Evolutionary conservation across 2,888 invertebrate genomes (phyloP).

Genomic region (Bimastos eiseni): DNA sequence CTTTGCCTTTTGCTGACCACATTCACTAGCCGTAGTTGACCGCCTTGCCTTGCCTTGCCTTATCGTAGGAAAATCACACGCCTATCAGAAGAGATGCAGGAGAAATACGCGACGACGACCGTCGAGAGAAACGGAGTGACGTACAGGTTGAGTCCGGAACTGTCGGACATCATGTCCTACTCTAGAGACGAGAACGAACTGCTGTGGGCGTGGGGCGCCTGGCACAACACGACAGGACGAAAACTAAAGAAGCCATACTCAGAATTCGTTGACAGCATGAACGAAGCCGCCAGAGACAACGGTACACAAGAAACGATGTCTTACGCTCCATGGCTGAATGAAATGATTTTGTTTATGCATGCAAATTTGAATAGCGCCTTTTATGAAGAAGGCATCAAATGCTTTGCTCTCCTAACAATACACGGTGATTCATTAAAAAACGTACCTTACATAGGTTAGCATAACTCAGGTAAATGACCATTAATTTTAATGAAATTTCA

Average conservation of each 20-base stretch:
- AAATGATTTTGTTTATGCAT: no score
- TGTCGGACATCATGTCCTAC: slow-evolving; percentile 45
- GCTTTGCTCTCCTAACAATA: no score
- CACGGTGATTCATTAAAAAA: no score
- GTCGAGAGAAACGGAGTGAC: slow-evolving; percentile 63
- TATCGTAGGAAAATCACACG: slow-evolving; percentile 22
- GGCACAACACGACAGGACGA: slow-evolving; percentile 45
- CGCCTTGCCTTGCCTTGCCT: neutral
- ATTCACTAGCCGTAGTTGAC: neutral
- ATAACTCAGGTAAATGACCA: no score
- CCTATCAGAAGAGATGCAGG: slow-evolving; percentile 61
- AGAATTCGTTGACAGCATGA: slow-evolving; percentile 77
- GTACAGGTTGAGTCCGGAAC: slow-evolving; percentile 52
- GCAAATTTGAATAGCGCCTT: neutral
- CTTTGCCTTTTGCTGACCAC: neutral
- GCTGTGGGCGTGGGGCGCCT: slow-evolving; percentile 45
- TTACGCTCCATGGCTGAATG: neutral
- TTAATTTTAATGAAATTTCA: no score
- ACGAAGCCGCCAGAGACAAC: slow-evolving; percentile 74
- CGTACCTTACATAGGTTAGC: no score
- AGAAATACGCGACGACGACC: slow-evolving; percentile 67
- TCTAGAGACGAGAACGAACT: slow-evolving; percentile 43
- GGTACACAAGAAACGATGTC: slow-evolving; percentile 65
- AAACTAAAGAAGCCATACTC: slow-evolving; percentile 69
- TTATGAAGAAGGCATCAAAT: neutral